A percentile compares a stretch with the other conserved stretches of the same genome.
Evolutionary conservation across 2,113 vertebrate genomes (phyloP).

Genomic region (Stictonetta naevosa): DNA sequence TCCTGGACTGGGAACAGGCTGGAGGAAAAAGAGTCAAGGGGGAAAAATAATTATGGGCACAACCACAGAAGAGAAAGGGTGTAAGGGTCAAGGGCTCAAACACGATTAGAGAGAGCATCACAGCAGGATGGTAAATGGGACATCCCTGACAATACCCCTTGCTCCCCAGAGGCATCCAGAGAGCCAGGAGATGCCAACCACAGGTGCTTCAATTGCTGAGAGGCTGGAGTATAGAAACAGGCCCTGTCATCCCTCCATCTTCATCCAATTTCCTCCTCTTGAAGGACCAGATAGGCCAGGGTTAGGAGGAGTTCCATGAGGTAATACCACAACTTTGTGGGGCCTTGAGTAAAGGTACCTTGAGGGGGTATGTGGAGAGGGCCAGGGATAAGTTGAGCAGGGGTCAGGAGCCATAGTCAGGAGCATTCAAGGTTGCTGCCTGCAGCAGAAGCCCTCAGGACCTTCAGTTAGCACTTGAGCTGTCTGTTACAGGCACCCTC

Average conservation of each 20-base stretch:
- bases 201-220: neutral
- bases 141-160: neutral
- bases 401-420: neutral
- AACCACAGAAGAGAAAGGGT: neutral
- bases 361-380: neutral
- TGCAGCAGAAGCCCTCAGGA: neutral
- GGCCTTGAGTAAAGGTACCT: neutral
- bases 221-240: neutral
- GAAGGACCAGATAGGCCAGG: neutral
- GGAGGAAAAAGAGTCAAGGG: neutral
- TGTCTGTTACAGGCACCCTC: neutral
- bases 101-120: neutral
- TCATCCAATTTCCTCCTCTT: neutral
- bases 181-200: neutral
- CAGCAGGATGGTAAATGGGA: neutral
- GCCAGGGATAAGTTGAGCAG: neutral
- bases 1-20: neutral
- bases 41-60: neutral
- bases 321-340: neutral
- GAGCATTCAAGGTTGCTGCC: neutral
- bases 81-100: neutral
- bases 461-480: neutral
- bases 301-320: neutral
- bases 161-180: neutral
- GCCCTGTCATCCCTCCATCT: neutral